Evolutionary conservation across 2,797 vertebrate genomes (phyloP).

Genomic region (Garrulus glandarius): DNA sequence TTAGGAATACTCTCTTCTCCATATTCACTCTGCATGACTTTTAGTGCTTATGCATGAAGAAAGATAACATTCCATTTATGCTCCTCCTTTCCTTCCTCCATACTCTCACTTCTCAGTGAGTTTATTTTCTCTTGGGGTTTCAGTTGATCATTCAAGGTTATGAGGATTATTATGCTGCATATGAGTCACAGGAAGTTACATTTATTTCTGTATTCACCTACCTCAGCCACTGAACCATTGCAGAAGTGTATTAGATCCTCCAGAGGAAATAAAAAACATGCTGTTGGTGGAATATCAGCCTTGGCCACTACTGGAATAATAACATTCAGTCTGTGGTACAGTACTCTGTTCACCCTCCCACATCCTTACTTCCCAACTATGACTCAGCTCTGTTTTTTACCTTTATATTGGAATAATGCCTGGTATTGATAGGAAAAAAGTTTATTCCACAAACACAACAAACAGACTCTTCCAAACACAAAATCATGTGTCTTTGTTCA

Average conservation of each 20-base stretch:
- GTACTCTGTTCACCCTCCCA: neutral
- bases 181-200: slow-evolving; percentile 12
- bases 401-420: neutral
- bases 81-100: neutral
- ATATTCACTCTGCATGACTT: neutral
- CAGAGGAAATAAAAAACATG: neutral
- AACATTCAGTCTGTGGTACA: neutral
- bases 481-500: neutral
- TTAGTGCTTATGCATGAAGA: neutral
- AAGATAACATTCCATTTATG: neutral
- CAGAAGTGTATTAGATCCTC: neutral
- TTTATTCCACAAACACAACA: neutral
- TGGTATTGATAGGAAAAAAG: neutral
- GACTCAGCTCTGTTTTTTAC: neutral
- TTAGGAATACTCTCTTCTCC: neutral
- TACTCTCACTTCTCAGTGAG: neutral
- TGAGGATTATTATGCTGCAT: neutral
- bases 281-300: neutral
- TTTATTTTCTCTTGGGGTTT: slow-evolving; percentile 3
- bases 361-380: neutral
- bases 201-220: slow-evolving; percentile 23
- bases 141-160: slow-evolving; percentile 6
- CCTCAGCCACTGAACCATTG: neutral
- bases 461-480: neutral
- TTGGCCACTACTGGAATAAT: neutral